Conservation (phyloP, 2,113 vertebrate species). For the Zapornia atra region DNA sequence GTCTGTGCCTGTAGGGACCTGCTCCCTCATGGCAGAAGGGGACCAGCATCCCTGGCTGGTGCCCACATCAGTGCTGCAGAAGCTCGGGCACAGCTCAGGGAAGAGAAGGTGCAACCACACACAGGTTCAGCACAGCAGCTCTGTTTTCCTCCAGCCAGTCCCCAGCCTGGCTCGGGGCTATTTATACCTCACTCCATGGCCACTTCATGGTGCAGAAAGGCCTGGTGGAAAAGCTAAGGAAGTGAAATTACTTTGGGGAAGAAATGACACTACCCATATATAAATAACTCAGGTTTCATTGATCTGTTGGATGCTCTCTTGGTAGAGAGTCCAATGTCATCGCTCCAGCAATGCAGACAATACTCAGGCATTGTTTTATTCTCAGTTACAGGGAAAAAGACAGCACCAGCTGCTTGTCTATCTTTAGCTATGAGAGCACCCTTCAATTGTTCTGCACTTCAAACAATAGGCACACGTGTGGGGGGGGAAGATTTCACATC, state of each 20-base stretch:
- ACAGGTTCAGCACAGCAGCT: not conserved
- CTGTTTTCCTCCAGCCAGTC: fast-evolving
- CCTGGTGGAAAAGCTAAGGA: slow-evolving; percentile 51
- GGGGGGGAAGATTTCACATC: not conserved
- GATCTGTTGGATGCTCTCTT: slow-evolving; percentile 56
- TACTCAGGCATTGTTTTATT: slow-evolving; percentile 77
- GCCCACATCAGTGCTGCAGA: not conserved
- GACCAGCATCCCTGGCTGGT: not conserved
- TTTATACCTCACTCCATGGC: not conserved
- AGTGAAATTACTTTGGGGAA: slow-evolving; percentile 64
- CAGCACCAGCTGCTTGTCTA: slow-evolving; percentile 81
- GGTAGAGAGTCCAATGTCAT: slow-evolving; percentile 63
- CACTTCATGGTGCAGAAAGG: not conserved
- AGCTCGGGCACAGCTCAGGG: not conserved
- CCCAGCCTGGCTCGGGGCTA: not conserved
- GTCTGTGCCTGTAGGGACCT: not conserved
- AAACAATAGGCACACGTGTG: slow-evolving; percentile 75
- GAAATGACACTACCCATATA: slow-evolving; percentile 57
- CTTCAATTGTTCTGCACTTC: slow-evolving; percentile 82
- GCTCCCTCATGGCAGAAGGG: not conserved
- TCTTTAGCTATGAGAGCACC: slow-evolving; percentile 77
- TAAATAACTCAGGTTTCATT: slow-evolving; percentile 67
- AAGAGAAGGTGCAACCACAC: not conserved
- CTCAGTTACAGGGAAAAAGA: slow-evolving; percentile 75
- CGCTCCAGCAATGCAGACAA: slow-evolving; percentile 75